A percentile compares a stretch with the other conserved stretches of the same genome.
Conservation (phyloP, 1,140 invertebrate species). For the Idris sp. region DNA sequence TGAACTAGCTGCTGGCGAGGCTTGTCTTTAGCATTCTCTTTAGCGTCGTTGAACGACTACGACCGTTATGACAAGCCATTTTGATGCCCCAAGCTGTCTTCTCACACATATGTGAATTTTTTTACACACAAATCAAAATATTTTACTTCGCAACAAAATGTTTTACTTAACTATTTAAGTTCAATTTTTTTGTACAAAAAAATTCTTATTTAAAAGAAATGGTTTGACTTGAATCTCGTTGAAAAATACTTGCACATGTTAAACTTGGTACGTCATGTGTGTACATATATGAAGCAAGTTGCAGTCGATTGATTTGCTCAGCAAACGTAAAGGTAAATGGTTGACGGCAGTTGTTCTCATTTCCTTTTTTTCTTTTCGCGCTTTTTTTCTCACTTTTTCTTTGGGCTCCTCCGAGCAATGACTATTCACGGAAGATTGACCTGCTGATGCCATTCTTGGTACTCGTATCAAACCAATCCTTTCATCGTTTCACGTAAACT, state of each 20-base stretch:
- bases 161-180: too few species aligned
- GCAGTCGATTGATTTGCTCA: constrained; percentile 51
- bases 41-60: constrained; percentile 50
- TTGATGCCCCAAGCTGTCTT: constrained; percentile 55
- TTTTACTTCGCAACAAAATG: too few species aligned
- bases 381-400: constrained; percentile 39
- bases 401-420: constrained; percentile 21
- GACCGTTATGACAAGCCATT: constrained; percentile 62
- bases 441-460: constrained; percentile 37
- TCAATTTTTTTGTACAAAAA: too few species aligned
- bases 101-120: constrained; percentile 45
- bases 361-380: constrained; percentile 48
- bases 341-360: constrained; percentile 43
- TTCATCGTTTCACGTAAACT: constrained; percentile 27
- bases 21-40: constrained; percentile 51
- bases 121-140: constrained; percentile 39
- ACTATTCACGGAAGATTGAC: constrained; percentile 50
- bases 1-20: constrained; percentile 46
- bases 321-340: constrained; percentile 64
- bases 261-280: too few species aligned
- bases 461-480: constrained; percentile 24
- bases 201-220: too few species aligned
- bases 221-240: too few species aligned
- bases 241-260: too few species aligned
- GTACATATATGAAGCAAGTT: constrained; percentile 13